phyloP scores from a whole-genome alignment of 1,140 invertebrate species.

The Saccostrea echinata region DNA sequence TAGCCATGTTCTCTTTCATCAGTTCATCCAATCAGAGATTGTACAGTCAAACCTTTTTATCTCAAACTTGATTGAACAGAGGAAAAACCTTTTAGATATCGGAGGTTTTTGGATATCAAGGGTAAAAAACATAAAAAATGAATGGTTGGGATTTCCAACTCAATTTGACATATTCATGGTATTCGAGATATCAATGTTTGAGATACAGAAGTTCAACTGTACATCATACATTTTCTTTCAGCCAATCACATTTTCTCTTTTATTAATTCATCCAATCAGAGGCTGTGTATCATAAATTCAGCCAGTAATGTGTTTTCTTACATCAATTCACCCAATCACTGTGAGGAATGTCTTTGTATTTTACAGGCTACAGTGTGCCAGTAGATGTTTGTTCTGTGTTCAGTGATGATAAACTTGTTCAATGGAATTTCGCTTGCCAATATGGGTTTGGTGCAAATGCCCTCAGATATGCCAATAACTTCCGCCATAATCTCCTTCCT shows the following conservation, averaged over 20 bases:
- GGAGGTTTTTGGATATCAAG: no score
- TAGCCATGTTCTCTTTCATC: background rate
- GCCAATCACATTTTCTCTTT: background rate
- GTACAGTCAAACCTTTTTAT: background rate
- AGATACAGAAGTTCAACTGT: no score
- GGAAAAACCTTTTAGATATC: no score
- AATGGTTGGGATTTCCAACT: no score
- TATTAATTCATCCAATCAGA: background rate
- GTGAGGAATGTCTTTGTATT: background rate
- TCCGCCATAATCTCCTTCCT: conserved; percentile 62
- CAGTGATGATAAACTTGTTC: conserved; percentile 69
- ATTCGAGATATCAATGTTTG: no score
- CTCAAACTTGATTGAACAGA: no score
- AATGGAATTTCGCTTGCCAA: conserved; percentile 76
- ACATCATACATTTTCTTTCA: no score
- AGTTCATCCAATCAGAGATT: background rate
- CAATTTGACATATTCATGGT: no score
- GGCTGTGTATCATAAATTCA: background rate
- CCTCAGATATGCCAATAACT: conserved; percentile 68
- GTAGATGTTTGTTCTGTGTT: conserved; percentile 75
- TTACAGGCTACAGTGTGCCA: conserved; percentile 66
- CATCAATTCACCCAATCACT: background rate
- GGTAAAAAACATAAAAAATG: no score
- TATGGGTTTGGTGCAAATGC: conserved; percentile 78
- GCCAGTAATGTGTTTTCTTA: background rate